Conservation (phyloP, 2,113 vertebrate genomes). For the Raja brachyura region DNA sequence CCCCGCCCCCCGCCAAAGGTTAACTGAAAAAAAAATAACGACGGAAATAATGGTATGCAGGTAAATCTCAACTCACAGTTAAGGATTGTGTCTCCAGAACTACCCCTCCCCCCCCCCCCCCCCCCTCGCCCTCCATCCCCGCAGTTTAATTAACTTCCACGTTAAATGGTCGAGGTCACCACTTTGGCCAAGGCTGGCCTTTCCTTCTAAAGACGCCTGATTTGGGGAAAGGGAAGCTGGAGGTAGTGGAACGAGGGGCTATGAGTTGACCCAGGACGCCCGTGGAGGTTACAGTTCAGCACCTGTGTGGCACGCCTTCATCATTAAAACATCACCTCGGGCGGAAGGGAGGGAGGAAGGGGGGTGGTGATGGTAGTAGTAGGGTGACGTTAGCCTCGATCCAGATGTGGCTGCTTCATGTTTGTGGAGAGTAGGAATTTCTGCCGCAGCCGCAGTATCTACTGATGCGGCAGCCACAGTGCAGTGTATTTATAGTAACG, state of each 20-base stretch:
- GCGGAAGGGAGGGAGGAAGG: not conserved
- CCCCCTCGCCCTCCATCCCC: not conserved
- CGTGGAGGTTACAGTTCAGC: not conserved
- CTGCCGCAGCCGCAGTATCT: not conserved
- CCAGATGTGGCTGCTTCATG: slow-evolving; percentile 6
- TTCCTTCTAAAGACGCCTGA: too few species aligned
- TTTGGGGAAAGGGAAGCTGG: not conserved
- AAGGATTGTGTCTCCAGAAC: too few species aligned
- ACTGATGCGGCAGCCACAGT: not conserved
- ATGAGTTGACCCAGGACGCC: too few species aligned
- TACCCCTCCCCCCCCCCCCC: not conserved
- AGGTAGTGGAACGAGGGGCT: too few species aligned
- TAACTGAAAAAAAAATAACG: too few species aligned
- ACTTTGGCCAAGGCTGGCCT: not conserved
- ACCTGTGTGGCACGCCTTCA: not conserved
- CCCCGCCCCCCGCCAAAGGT: not conserved
- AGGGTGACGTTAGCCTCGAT: not conserved
- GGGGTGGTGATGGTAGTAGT: not conserved
- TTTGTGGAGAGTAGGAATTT: not conserved
- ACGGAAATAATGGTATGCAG: too few species aligned
- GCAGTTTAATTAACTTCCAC: too few species aligned
- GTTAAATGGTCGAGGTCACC: not conserved
- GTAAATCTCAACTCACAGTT: too few species aligned
- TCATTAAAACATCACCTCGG: not conserved
- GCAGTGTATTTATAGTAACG: slow-evolving; percentile 27